Evolutionary conservation across 1,140 invertebrate genomes (phyloP).

Genomic region (Drosophila neocordata): DNA sequence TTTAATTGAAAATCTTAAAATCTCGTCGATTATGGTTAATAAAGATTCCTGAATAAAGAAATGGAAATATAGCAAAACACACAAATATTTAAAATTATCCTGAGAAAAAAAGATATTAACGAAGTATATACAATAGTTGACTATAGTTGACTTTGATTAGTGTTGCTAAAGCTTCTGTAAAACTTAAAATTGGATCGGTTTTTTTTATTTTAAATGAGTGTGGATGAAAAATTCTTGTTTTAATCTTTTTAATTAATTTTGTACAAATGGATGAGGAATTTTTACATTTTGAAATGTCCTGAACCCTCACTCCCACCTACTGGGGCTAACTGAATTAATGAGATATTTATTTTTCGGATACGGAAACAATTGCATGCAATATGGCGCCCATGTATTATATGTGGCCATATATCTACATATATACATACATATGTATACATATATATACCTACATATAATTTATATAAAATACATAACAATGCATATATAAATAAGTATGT

Average conservation of each 20-base stretch:
- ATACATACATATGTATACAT: not conserved
- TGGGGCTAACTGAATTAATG: conserved; percentile 13
- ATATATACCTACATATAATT: conserved; percentile 1
- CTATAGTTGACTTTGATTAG: no score
- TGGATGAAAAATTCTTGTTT: not conserved
- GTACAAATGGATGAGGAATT: not conserved
- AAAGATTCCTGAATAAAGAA: no score
- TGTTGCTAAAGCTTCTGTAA: no score
- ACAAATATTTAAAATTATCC: no score
- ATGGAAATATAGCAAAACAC: no score
- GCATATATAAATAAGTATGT: conserved; percentile 3
- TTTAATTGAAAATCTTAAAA: no score
- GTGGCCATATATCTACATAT: not conserved
- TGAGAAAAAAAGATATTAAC: no score
- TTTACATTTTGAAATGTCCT: not conserved
- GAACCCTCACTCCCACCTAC: not conserved
- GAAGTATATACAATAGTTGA: no score
- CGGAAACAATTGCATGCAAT: conserved; percentile 6
- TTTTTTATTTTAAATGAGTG: not conserved
- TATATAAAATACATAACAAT: no score
- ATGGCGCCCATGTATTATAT: conserved; percentile 14
- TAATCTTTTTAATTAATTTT: not conserved
- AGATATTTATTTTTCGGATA: conserved; percentile 16
- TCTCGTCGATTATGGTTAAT: no score
- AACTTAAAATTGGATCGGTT: not conserved